Evolutionary conservation across 2,797 vertebrate species (phyloP), one percentile per base, ranked within the genome.

Genomic region (Cossypha heuglini): DNA sequence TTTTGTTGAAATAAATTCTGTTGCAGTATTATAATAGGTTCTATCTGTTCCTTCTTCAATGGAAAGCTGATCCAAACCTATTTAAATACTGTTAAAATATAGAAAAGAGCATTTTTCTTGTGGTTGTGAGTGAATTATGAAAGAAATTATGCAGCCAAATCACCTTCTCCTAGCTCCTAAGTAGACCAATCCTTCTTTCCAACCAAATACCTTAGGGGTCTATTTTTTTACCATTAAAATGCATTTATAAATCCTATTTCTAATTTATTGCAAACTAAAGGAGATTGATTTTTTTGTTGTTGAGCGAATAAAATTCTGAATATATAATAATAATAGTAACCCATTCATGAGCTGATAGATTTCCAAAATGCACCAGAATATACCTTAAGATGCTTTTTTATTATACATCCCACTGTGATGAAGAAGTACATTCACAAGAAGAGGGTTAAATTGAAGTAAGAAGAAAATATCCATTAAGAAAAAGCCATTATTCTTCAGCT

Each of bases 381-480:
- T 40, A 62, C 13, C 18, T 69, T 72, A 45, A 22, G 6, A 58
- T 75, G 33, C 3, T 63, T 26, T 84, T 73, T 86, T 77, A 64
- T 59, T 63, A 35, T 29, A 66, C 3, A 31, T 28, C 13, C 10
- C 18, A 79, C 59, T 73, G 43, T 45, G 42, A 59, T 46, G 16
- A 91, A 90, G 62, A 78, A 79, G 19, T 31, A 64, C 35, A 75
- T 58, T 72, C 31, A 51, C 79, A 91, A 80, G 42, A 63, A 93
- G 31, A 94, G 17, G 17, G 17, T 87, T 84, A 77, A 88, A 88
- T n/a, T 54, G 61, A 55, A 85, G 42, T 35, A 81, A 89, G 61
- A 89, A 92, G 22, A 95, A 96, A 92, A 96, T 68, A 92, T 37
- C 87, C 75, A 89, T 95, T 96, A 93, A 89, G 54, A 31, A 87